Percentiles rank a stretch among this genome's conserved stretches.
Evolutionary conservation across 2,888 invertebrate species (phyloP).

Genomic region (Lycia hirtaria): DNA sequence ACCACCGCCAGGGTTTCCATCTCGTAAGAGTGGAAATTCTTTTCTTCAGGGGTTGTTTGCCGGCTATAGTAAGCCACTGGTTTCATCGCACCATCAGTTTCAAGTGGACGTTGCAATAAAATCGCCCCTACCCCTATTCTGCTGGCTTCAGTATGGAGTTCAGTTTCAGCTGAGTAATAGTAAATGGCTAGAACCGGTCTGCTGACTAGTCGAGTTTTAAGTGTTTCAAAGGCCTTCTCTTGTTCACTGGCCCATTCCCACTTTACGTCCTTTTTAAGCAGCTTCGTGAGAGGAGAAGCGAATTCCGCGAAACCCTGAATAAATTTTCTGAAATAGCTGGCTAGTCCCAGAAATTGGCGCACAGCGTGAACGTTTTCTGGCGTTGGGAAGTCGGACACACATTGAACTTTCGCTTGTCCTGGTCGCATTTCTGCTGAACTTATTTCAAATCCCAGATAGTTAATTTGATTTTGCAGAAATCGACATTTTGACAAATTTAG

Average conservation of each 20-base stretch:
- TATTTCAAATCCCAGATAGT: background rate
- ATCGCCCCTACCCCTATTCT: background rate
- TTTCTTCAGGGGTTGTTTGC: background rate
- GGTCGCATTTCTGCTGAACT: background rate
- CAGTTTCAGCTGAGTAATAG: background rate
- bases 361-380: background rate
- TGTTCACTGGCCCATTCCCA: background rate
- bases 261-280: background rate
- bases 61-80: background rate
- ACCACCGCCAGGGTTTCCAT: background rate
- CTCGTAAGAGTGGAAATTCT: background rate
- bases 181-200: background rate
- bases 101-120: background rate
- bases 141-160: too few species aligned
- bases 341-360: background rate
- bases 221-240: background rate
- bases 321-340: background rate
- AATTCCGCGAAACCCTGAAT: background rate
- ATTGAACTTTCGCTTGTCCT: background rate
- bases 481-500: background rate
- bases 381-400: background rate
- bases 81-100: background rate
- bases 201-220: background rate
- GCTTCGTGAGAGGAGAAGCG: background rate
- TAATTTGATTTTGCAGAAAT: background rate